Conservation (phyloP, 2,113 vertebrate genomes). For the Hiodon tergisus region DNA sequence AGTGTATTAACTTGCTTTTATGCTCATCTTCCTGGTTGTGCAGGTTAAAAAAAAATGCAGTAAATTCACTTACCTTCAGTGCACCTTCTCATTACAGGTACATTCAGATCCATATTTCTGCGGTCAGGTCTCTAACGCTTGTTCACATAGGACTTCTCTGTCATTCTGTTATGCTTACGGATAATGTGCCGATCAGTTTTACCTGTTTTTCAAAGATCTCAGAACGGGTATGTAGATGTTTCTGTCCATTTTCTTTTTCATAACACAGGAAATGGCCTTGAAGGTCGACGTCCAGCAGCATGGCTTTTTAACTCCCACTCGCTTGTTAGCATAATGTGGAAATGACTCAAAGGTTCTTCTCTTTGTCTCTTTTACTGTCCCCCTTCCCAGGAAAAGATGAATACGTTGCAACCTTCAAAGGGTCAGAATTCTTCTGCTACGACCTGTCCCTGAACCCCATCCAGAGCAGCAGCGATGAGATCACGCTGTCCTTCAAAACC, state of each 20-base stretch:
- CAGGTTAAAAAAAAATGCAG: too few species aligned
- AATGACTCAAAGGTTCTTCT: slow-evolving; percentile 26
- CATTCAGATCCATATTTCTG: too few species aligned
- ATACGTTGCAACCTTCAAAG: slow-evolving; percentile 94
- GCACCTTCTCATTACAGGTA: too few species aligned
- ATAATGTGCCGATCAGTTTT: too few species aligned
- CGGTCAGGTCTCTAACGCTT: too few species aligned
- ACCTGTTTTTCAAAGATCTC: too few species aligned
- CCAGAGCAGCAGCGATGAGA: slow-evolving; percentile 98
- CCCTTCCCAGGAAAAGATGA: slow-evolving; percentile 87
- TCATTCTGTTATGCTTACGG: too few species aligned
- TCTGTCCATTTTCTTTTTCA: neutral
- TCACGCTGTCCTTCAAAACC: slow-evolving; percentile 96
- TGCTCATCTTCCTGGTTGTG: too few species aligned
- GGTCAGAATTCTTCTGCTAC: slow-evolving; percentile 98
- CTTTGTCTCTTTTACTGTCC: slow-evolving; percentile 42
- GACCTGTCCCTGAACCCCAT: slow-evolving; percentile 97
- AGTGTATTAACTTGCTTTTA: too few species aligned
- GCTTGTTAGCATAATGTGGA: neutral
- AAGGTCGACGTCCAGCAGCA: neutral
- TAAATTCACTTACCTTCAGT: too few species aligned
- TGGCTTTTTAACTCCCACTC: neutral
- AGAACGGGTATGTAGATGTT: neutral
- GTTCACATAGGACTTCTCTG: too few species aligned
- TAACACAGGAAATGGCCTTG: neutral